phyloP scores from a whole-genome alignment of 2,113 vertebrate species.

The Eonycteris spelaea region DNA sequence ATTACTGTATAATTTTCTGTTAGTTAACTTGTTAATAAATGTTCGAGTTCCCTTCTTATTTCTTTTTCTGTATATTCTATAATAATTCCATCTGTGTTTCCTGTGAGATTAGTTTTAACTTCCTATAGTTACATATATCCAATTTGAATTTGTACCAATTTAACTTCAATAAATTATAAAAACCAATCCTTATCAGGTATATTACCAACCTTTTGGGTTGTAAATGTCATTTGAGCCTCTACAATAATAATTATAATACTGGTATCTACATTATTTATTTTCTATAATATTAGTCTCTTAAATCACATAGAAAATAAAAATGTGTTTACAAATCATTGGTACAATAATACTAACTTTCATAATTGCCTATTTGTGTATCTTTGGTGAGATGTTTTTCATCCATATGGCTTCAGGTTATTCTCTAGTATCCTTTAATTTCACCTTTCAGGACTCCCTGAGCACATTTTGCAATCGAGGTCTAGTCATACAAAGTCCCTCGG shows the following conservation, averaged over 20 bases:
- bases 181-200: neutral
- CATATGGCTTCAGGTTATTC: neutral
- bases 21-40: no score
- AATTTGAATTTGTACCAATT: no score
- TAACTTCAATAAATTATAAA: neutral
- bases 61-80: neutral
- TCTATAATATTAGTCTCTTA: neutral
- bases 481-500: neutral
- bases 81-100: neutral
- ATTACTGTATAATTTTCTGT: no score
- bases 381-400: neutral
- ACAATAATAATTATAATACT: neutral
- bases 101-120: neutral
- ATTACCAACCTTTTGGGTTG: neutral
- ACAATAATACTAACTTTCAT: neutral
- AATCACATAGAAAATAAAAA: neutral
- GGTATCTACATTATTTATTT: neutral
- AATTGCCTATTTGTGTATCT: neutral
- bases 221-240: neutral
- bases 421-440: neutral
- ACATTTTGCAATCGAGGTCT: neutral
- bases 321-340: neutral
- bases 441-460: neutral
- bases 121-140: neutral
- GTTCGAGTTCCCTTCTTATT: neutral